Evolutionary conservation across 2,888 invertebrate genomes (phyloP).

Genomic region (Parnassius smintheus): DNA sequence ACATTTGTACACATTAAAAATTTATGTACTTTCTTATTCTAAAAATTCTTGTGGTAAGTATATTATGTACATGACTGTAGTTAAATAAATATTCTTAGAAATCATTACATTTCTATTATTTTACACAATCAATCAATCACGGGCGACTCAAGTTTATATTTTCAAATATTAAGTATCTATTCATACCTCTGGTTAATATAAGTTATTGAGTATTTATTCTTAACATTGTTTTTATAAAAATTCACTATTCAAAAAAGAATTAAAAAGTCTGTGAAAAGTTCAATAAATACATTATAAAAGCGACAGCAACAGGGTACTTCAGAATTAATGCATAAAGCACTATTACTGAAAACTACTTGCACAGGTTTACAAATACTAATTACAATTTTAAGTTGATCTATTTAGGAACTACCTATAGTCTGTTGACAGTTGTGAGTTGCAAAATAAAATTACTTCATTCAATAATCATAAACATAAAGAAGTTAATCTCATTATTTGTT

Average conservation of each 20-base stretch:
- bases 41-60: constrained; percentile 47
- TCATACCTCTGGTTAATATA: constrained; percentile 36
- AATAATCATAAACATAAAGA: too few relatives aligned
- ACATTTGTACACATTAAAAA: constrained; percentile 76
- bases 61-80: constrained; percentile 73
- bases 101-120: constrained; percentile 59
- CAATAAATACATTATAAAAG: constrained; percentile 19
- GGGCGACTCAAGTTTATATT: constrained; percentile 41
- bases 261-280: constrained; percentile 15
- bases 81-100: constrained; percentile 71
- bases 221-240: constrained; percentile 33
- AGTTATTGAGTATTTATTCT: constrained; percentile 54
- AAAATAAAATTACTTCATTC: too few relatives aligned
- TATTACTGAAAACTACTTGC: too few relatives aligned
- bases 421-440: too few relatives aligned
- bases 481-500: too few relatives aligned
- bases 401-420: too few relatives aligned
- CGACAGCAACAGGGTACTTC: background rate
- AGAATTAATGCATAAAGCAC: too few relatives aligned
- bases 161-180: constrained; percentile 28
- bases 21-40: constrained; percentile 65
- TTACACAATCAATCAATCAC: constrained; percentile 45
- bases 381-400: too few relatives aligned
- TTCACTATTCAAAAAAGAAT: constrained; percentile 57
- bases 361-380: too few relatives aligned